Conservation (phyloP, 2,113 vertebrate species). For the Boleophthalmus pectinirostris region DNA sequence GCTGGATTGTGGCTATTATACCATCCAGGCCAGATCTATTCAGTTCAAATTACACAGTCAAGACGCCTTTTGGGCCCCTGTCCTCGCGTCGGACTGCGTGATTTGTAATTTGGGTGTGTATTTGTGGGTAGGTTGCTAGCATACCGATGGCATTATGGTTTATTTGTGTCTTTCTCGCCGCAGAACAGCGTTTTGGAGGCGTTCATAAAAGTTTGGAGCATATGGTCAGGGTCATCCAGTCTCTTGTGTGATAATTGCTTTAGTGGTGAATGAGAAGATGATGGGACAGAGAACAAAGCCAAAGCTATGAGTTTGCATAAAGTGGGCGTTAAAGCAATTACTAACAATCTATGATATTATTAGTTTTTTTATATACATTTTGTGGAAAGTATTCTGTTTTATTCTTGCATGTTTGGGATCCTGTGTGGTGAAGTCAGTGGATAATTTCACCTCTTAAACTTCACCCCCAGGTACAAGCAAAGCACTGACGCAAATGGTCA, state of each 20-base stretch:
- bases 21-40: slow-evolving; percentile 49
- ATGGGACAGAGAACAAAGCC: not conserved
- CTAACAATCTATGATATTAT: not conserved
- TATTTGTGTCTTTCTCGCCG: slow-evolving; percentile 11
- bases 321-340: not conserved
- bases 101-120: slow-evolving; percentile 36
- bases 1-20: slow-evolving; percentile 63
- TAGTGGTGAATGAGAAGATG: slow-evolving; percentile 21
- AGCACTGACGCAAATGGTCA: too few relatives aligned
- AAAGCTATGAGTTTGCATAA: not conserved
- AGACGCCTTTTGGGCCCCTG: slow-evolving; percentile 48
- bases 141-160: slow-evolving; percentile 6
- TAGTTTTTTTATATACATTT: not conserved
- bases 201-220: slow-evolving; percentile 31
- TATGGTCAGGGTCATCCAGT: not conserved
- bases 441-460: too few relatives aligned
- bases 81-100: slow-evolving; percentile 39
- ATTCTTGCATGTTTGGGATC: not conserved
- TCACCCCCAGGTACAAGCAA: too few relatives aligned
- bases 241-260: not conserved
- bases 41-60: slow-evolving; percentile 57
- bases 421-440: not conserved
- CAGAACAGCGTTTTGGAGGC: slow-evolving; percentile 8
- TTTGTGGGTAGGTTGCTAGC: slow-evolving; percentile 9
- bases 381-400: too few relatives aligned